Percentiles rank a stretch among this genome's conserved stretches.
Evolutionary conservation across 2,888 invertebrate genomes (phyloP).

Genomic region (Drosophila anceps): DNA sequence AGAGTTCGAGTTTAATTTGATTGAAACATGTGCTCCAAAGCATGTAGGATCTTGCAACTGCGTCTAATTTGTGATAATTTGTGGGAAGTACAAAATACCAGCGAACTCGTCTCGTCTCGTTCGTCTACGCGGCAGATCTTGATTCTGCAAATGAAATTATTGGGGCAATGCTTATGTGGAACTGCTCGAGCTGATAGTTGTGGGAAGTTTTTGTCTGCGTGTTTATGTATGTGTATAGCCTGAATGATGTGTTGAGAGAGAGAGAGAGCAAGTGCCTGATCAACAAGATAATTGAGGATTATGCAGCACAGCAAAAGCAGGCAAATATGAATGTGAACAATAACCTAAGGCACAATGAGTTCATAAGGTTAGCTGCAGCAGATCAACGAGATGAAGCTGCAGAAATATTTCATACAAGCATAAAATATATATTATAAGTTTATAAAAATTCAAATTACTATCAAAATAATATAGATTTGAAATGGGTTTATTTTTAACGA

Average conservation of each 20-base stretch:
- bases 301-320: conserved; percentile 28
- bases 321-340: conserved; percentile 9
- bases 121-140: conserved; percentile 30
- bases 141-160: conserved; percentile 51
- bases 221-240: conserved; percentile 9
- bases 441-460: too few relatives aligned
- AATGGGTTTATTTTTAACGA: neutral
- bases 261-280: conserved; percentile 46
- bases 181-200: conserved; percentile 18
- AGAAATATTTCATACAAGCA: neutral
- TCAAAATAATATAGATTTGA: too few relatives aligned
- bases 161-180: conserved; percentile 39
- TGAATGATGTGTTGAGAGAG: conserved; percentile 50
- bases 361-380: conserved; percentile 18
- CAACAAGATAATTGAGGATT: conserved; percentile 57
- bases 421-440: too few relatives aligned
- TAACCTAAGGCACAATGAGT: conserved; percentile 2
- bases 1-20: conserved; percentile 72
- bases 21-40: conserved; percentile 63
- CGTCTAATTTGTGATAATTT: conserved; percentile 80
- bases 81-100: conserved; percentile 67
- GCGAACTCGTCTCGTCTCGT: conserved; percentile 19
- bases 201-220: conserved; percentile 38
- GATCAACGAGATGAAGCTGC: neutral
- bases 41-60: conserved; percentile 62